Conservation (phyloP, 2,888 invertebrate genomes). For the Microplitis manilae region DNA sequence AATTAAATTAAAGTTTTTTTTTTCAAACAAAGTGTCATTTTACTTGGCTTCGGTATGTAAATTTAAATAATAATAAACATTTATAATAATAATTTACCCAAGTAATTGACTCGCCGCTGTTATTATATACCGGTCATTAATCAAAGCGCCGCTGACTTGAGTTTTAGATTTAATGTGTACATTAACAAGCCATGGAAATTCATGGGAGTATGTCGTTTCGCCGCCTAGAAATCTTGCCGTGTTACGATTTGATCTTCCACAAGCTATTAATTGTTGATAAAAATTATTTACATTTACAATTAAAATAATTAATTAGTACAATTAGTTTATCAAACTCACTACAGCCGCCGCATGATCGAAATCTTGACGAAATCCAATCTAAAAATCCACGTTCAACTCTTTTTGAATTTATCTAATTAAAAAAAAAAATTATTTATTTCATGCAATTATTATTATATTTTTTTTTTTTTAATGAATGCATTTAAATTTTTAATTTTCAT, state of each 20-base stretch:
- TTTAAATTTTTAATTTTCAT: not conserved
- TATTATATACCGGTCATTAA: slow-evolving; percentile 76
- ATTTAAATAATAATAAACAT: too few species aligned
- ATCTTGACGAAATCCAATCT: slow-evolving; percentile 62
- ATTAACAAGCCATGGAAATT: slow-evolving; percentile 75
- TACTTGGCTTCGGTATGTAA: too few species aligned
- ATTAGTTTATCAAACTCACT: slow-evolving; percentile 53
- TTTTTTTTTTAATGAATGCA: not conserved
- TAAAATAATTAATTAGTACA: too few species aligned
- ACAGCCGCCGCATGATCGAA: slow-evolving; percentile 63
- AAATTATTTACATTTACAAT: not conserved
- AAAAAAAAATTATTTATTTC: slow-evolving; percentile 4
- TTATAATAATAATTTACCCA: slow-evolving; percentile 66
- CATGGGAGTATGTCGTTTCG: slow-evolving; percentile 72
- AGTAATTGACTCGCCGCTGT: slow-evolving; percentile 74
- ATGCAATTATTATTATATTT: too few species aligned
- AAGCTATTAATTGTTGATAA: slow-evolving; percentile 62
- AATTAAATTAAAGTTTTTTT: too few species aligned
- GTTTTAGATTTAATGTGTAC: slow-evolving; percentile 69
- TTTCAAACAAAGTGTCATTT: too few species aligned
- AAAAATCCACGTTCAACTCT: slow-evolving; percentile 59
- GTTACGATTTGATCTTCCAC: slow-evolving; percentile 72
- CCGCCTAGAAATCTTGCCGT: slow-evolving; percentile 72
- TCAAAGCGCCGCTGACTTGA: slow-evolving; percentile 73
- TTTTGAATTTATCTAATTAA: slow-evolving; percentile 14